These are phyloP conservation scores for Chaenocephalus aceratus DNA, from an alignment of 2,113 vertebrate genomes.

Conservation along the genomic window DNA sequence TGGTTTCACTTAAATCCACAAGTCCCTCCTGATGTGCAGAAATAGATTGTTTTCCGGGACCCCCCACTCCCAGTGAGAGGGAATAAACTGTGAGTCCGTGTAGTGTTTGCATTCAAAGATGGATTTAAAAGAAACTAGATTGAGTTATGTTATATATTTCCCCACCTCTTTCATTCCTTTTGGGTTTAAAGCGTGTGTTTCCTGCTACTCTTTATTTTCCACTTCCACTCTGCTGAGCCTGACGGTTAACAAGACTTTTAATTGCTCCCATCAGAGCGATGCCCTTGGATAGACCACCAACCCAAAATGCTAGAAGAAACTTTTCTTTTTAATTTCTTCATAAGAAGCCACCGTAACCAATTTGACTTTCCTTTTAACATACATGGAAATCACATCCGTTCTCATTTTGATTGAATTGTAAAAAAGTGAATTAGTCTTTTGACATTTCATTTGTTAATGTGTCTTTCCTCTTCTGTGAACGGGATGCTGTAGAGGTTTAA, in stretches of 20 bases:
- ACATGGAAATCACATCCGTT: conserved; percentile 35
- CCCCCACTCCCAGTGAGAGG: conserved; percentile 34
- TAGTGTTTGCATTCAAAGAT: conserved; percentile 19
- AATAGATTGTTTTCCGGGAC: conserved; percentile 38
- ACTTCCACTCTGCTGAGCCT: conserved; percentile 57
- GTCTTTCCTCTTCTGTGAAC: conserved; percentile 47
- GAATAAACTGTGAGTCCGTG: conserved; percentile 35
- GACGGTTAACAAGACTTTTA: conserved; percentile 74
- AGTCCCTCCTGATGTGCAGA: conserved; percentile 39
- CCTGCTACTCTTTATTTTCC: conserved; percentile 61
- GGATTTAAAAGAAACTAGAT: background rate
- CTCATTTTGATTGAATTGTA: conserved; percentile 52
- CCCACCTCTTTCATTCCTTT: too few relatives aligned
- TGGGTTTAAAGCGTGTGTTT: conserved; percentile 28
- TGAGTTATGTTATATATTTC: conserved; percentile 2
- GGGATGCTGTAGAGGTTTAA: conserved; percentile 55
- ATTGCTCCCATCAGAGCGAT: conserved; percentile 85
- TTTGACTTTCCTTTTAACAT: conserved; percentile 40
- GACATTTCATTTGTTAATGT: conserved; percentile 73
- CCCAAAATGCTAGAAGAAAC: conserved; percentile 10
- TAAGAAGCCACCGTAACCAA: conserved; percentile 22
- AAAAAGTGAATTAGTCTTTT: conserved; percentile 57
- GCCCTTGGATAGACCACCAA: conserved; percentile 66
- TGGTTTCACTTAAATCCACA: conserved; percentile 72
- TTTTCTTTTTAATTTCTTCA: conserved; percentile 48